These are phyloP conservation scores for Lagria hirta DNA, from an alignment of 2,888 invertebrate species.

Conservation along the genomic window DNA sequence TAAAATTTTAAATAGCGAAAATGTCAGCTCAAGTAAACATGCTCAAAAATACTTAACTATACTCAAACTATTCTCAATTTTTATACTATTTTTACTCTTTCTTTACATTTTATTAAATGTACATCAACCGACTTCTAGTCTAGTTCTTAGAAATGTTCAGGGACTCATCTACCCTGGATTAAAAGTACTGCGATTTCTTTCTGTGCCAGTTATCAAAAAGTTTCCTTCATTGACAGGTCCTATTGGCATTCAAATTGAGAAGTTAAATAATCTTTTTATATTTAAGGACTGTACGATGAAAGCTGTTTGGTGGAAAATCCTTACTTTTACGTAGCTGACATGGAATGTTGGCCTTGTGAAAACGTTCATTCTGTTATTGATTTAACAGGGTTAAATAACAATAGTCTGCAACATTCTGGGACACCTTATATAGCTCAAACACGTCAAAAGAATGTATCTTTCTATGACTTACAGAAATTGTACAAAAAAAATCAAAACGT, in stretches of 20 bases:
- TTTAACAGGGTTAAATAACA: conserved; percentile 61
- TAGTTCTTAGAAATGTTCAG: conserved; percentile 72
- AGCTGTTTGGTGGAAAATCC: conserved; percentile 83
- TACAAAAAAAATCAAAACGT: conserved; percentile 62
- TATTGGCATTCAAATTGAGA: conserved; percentile 1
- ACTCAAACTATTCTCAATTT: conserved; percentile 34
- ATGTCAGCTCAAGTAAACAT: conserved; percentile 30
- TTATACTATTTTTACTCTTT: conserved; percentile 47
- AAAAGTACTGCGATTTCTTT: conserved; percentile 68
- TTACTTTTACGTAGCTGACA: conserved; percentile 76
- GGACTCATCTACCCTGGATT: conserved; percentile 81
- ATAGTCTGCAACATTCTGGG: conserved; percentile 58
- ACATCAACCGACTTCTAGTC: conserved; percentile 66
- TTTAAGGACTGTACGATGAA: conserved; percentile 76
- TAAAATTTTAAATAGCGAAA: conserved; percentile 49
- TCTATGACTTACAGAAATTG: conserved; percentile 59
- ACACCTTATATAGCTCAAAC: conserved; percentile 64
- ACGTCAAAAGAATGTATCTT: conserved; percentile 59
- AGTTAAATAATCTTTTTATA: no score
- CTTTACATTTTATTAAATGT: conserved; percentile 57
- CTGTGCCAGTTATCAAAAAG: conserved; percentile 73
- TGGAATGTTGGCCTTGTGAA: conserved; percentile 85
- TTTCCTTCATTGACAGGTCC: conserved; percentile 76
- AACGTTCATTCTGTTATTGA: conserved; percentile 68
- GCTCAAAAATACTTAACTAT: conserved; percentile 30